phyloP scores from a whole-genome alignment of 2,888 invertebrate genomes.

The Acleris sparsana region DNA sequence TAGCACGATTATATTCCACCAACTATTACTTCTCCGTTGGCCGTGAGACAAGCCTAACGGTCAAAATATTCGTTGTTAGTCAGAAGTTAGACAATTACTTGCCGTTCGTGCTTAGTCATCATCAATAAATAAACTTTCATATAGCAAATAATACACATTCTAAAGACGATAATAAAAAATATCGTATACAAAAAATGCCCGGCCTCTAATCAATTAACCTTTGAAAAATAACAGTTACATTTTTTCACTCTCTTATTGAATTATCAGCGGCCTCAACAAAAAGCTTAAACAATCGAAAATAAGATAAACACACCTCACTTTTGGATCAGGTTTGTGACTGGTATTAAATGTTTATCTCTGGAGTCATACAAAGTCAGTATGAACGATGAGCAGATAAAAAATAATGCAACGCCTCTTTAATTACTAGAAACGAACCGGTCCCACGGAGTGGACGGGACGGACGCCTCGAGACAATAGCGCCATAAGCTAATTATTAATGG shows the following conservation, averaged over 20 bases:
- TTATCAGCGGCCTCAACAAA: slow-evolving; percentile 31
- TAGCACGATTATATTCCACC: not conserved
- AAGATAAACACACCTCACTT: slow-evolving; percentile 23
- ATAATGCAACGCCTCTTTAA: slow-evolving; percentile 37
- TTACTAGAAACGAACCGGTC: slow-evolving; percentile 38
- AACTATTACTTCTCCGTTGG: not conserved
- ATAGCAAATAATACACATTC: slow-evolving; percentile 11
- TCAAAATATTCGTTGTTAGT: not conserved
- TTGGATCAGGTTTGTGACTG: slow-evolving; percentile 28
- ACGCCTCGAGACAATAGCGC: slow-evolving; percentile 39
- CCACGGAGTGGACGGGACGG: slow-evolving; percentile 37
- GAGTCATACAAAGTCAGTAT: slow-evolving; percentile 31
- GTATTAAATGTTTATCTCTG: slow-evolving; percentile 30
- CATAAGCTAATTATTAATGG: slow-evolving; percentile 40
- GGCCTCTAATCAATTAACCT: slow-evolving; percentile 29
- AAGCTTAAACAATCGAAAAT: slow-evolving; percentile 26
- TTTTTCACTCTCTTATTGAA: slow-evolving; percentile 29
- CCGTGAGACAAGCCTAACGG: not conserved
- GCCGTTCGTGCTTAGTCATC: not conserved
- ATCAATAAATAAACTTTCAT: slow-evolving; percentile 6
- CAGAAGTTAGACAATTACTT: not conserved
- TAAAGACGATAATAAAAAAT: slow-evolving; percentile 15
- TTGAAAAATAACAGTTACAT: slow-evolving; percentile 24
- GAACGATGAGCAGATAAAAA: slow-evolving; percentile 38
- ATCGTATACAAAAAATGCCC: slow-evolving; percentile 9